Base-by-base conservation (phyloP, 2,113 vertebrate genomes). In the Gorilla gorilla region DNA sequence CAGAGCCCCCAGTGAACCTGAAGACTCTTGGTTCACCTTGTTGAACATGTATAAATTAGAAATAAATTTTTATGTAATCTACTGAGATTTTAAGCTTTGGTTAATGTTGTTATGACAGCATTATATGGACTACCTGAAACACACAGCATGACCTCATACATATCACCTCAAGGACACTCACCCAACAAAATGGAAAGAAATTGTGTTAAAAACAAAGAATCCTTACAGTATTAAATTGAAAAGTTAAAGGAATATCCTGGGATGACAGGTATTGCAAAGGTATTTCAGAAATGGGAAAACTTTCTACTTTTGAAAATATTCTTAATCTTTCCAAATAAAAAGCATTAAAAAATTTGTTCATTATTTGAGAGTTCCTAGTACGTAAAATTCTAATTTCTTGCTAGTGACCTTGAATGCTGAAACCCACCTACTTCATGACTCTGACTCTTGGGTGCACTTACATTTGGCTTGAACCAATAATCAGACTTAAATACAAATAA, bases 401-500 rank as follows among this genome's bases (percentile, higher is more conserved):
- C 23, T n/a, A 86, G 40, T 55, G 25, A 45, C 35, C 43, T 8
- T 79, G 40, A 90, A 80, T 89, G 35, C n/a, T 88, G 17, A 48
- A 94, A 68, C 4, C 38, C n/a, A 72, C 0, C 7, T 95, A 57
- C 52, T 90, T 84, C 27, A 22, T 79, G 43, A 55, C n/a, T 93
- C 8, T 89, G 48, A 88, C 82, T 64, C 4, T 78, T 22, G 40
- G 40, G 87, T 25, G 9, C 87, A 64, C 22, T 81, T 81, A 80
- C n/a, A 86, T 93, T 89, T 93, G 87, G 3, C 76, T 90, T 92
- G 87, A 93, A 72, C 25, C 30, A 94, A 94, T 43, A 96, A 92
- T 61, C 38, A 87, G 38, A 80, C 7, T 94, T 83, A 35, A 70
- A 92, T 83, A 66, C 30, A 70, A 96, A 38, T 76, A 89, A 89